Base-by-base conservation (phyloP, 2,888 invertebrate genomes). In the Osmoderma eremita region DNA sequence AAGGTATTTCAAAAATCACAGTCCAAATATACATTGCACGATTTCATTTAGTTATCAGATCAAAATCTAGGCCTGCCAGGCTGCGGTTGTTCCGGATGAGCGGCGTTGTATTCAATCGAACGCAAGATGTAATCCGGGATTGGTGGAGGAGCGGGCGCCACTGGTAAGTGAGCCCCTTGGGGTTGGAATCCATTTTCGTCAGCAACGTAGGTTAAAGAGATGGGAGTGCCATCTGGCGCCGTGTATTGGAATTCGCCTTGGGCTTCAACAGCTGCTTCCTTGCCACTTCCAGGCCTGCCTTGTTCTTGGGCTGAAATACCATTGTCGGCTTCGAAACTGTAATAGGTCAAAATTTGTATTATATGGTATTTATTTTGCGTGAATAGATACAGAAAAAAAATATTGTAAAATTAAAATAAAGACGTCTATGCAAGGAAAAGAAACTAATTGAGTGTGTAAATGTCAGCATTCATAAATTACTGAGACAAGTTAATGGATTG, bases 151-250 rank as follows among this genome's bases (percentile, higher is more conserved):
- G 48, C 30, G 0, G 65, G 65, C 8, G 58, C 65, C 10, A 73
- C 72, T 69, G 90, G 81, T 18, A 76, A 65, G 63, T 72, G 72
- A 39, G 73, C 74, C 4, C 81, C 90, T 79, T 84, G 80, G 24
- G 90, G 86, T 70, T 87, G 87, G 85, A 88, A 91, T 67, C 91
- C 91, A 72, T 88, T 87, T 78, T 90, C 90, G 73, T 91, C 88
- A 72, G 91, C 90, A 66, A 85, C 76, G 80, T 90, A 91, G 50
- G 82, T 80, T 68, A 90, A 78, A n/a, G 81, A 76, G 73, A 88
- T 83, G 12, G 83, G 83, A 48, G 84, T 81, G n/a, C 91, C 91
- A 72, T 90, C 90, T 12, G 88, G 88, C 20, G 87, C 85, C 3
- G 83, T 84, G 80, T 84, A 87, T 36, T 84, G 80, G 82, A 83